Conservation (phyloP, 2,888 invertebrate genomes). For the Xanthorhoe designata region DNA sequence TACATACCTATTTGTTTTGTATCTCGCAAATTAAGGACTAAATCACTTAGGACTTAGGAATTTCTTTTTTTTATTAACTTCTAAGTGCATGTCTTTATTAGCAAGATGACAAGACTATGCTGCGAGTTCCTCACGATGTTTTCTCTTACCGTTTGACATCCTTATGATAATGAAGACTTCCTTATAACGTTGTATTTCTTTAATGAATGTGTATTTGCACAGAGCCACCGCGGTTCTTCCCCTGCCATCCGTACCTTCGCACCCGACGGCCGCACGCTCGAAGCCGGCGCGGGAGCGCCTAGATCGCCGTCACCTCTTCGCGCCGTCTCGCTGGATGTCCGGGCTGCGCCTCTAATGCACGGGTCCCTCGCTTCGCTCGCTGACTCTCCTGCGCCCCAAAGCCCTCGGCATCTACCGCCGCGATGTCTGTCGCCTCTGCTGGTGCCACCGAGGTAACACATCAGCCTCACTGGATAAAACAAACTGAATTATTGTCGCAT, state of each 20-base stretch:
- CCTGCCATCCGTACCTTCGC: conserved; percentile 94
- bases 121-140: no score
- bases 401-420: conserved; percentile 76
- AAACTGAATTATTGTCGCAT: no score
- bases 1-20: background rate
- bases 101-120: no score
- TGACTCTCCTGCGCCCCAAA: conserved; percentile 77
- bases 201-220: no score
- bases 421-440: conserved; percentile 91
- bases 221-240: conserved; percentile 92
- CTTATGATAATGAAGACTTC: no score
- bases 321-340: conserved; percentile 91
- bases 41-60: background rate
- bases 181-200: no score
- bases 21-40: no score
- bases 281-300: conserved; percentile 85
- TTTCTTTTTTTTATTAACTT: background rate
- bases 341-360: conserved; percentile 90
- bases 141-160: no score
- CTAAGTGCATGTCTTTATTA: no score
- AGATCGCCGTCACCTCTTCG: conserved; percentile 92
- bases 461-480: background rate
- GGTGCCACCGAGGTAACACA: conserved; percentile 88
- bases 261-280: conserved; percentile 90
- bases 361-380: conserved; percentile 89